Evolutionary conservation across 1,140 invertebrate species (phyloP), one percentile per base, ranked within the genome.

Genomic region (Glomeris maerens): DNA sequence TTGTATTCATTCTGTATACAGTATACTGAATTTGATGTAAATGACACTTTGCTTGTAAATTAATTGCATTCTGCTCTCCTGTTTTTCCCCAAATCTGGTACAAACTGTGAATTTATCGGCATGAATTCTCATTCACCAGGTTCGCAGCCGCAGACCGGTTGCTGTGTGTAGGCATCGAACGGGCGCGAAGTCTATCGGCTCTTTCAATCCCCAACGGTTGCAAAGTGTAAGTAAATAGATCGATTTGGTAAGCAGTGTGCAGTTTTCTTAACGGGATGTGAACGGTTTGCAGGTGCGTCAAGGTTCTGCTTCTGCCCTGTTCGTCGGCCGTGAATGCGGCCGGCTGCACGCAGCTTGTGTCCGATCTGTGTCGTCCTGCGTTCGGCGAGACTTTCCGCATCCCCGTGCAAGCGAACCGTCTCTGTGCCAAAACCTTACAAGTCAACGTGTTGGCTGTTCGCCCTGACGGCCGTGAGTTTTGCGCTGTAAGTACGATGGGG

Each of bases 381-480:
- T 86, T 89, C 60, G 81, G 78, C 28, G 83, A 90, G 67, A 78
- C 74, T 49, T 89, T 88, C 63, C 75, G 78, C 7, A 75, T 89
- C 56, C 69, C 75, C 54, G 78, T 90, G 52, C 74, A 80, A 49
- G 68, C 81, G 31, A 78, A 76, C 57, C 84, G 83, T 63, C 69
- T 91, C 23, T 78, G 77, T 58, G 80, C 78, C 27, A 89, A 91
- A 71, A 94, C 88, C 17, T 64, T 94, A 47, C 89, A 93, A 70
- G 78, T 94, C 39, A 87, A 88, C 60, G 79, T 89, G 23, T 87
- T 82, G 74, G 78, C 76, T 57, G 74, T 77, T 57, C 68, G 66
- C 28, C 49, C 52, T 41, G 71, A 71, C 23, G 73, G 76, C 58
- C 75, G 78, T 62, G 80, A 82, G 44, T 4, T 4, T 61, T 89